A percentile compares a stretch with the other conserved stretches of the same genome.
phyloP scores from a whole-genome alignment of 2,113 vertebrate genomes.

The Ivindomyrus marchei region DNA sequence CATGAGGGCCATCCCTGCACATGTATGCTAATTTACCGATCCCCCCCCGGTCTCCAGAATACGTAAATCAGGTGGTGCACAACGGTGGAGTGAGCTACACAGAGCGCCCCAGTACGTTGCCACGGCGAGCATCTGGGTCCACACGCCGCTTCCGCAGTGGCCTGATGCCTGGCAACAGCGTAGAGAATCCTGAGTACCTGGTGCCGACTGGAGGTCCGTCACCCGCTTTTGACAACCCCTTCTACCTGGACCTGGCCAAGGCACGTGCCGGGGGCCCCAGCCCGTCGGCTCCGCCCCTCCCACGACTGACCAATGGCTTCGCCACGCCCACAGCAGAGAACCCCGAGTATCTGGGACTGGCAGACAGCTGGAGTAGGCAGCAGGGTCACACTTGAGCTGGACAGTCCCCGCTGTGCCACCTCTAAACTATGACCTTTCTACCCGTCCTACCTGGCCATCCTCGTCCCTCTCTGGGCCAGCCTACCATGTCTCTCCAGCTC shows the following conservation, averaged over 20 bases:
- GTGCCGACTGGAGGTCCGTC: slow-evolving; percentile 57
- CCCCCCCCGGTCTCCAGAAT: slow-evolving; percentile 59
- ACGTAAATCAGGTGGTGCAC: slow-evolving; percentile 76
- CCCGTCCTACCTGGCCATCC: background rate
- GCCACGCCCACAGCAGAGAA: slow-evolving; percentile 82
- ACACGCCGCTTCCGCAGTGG: slow-evolving; percentile 52
- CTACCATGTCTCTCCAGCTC: background rate
- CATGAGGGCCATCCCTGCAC: background rate
- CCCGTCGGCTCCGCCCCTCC: slow-evolving; percentile 28
- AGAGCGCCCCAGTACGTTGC: slow-evolving; percentile 64
- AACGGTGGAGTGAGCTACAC: slow-evolving; percentile 35
- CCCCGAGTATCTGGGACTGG: slow-evolving; percentile 84
- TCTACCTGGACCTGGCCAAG: slow-evolving; percentile 81
- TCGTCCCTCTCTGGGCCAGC: background rate
- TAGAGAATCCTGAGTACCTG: slow-evolving; percentile 88
- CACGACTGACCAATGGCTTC: slow-evolving; percentile 61
- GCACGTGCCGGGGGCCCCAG: background rate
- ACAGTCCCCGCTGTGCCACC: background rate
- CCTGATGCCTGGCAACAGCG: slow-evolving; percentile 61
- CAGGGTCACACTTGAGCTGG: slow-evolving; percentile 48
- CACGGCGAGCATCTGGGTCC: slow-evolving; percentile 46
- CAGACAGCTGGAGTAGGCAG: slow-evolving; percentile 62
- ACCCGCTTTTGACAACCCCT: slow-evolving; percentile 89
- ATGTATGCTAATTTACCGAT: background rate
- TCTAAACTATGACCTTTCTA: background rate